These are phyloP conservation scores for Quiscalus mexicanus DNA, from an alignment of 2,113 vertebrate genomes.

Conservation along the genomic window DNA sequence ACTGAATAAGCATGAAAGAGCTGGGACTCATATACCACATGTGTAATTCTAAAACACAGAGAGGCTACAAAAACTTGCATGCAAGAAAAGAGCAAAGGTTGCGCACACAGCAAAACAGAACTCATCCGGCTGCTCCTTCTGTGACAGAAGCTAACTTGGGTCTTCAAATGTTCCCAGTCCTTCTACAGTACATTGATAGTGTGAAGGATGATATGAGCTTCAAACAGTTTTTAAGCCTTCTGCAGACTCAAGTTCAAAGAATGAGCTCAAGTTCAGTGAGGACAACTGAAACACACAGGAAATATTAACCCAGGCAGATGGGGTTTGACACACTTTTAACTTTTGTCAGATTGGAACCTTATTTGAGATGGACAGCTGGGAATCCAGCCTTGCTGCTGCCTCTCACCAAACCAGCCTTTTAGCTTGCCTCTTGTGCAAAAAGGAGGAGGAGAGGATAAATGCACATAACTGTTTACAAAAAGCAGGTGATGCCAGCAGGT, in stretches of 20 bases:
- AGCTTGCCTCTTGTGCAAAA: neutral
- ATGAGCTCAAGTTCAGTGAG: neutral
- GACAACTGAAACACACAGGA: neutral
- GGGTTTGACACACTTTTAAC: neutral
- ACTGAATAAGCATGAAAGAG: slow-evolving; percentile 8
- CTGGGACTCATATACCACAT: neutral
- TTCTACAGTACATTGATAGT: neutral
- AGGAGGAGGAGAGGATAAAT: neutral
- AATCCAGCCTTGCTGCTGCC: neutral
- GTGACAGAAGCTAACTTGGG: neutral
- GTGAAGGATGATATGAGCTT: neutral
- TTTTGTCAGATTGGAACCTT: neutral
- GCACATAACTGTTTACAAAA: neutral
- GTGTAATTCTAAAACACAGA: neutral
- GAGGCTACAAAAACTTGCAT: neutral
- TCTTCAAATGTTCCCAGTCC: neutral
- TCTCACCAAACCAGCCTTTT: neutral
- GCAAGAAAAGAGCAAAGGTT: neutral
- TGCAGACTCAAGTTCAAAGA: neutral
- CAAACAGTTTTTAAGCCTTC: neutral
- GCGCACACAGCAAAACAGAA: neutral
- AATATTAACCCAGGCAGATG: neutral
- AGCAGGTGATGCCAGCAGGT: neutral
- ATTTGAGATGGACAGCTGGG: neutral
- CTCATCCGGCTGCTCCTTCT: neutral